phyloP scores from a whole-genome alignment of 1,140 invertebrate genomes.

The Centruroides sculpturatus region DNA sequence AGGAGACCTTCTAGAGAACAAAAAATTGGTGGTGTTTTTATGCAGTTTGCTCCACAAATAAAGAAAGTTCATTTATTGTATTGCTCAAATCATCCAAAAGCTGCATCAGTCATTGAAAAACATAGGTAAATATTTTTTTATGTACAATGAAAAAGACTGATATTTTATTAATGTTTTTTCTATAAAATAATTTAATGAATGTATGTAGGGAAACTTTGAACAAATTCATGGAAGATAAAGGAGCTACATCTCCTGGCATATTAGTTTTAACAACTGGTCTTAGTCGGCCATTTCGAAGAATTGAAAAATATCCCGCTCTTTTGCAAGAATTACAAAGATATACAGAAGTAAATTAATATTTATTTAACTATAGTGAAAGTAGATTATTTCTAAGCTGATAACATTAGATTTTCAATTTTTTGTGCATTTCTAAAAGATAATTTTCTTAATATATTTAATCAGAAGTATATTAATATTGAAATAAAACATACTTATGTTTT shows the following conservation, averaged over 20 bases:
- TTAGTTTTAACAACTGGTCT: constrained; percentile 79
- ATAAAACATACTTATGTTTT: too few relatives aligned
- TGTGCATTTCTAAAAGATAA: too few relatives aligned
- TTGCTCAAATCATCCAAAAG: constrained; percentile 80
- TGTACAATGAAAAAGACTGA: neutral
- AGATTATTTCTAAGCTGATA: neutral
- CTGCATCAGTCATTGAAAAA: constrained; percentile 78
- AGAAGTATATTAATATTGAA: too few relatives aligned
- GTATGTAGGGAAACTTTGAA: constrained; percentile 56
- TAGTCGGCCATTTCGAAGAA: constrained; percentile 82
- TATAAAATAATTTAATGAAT: neutral
- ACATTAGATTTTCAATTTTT: neutral
- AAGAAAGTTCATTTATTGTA: constrained; percentile 75
- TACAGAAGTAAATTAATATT: constrained; percentile 43
- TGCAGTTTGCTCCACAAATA: constrained; percentile 68
- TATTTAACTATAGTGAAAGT: neutral
- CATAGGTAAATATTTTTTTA: constrained; percentile 50
- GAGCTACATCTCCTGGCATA: constrained; percentile 55
- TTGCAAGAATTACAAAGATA: constrained; percentile 89
- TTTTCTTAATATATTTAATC: too few relatives aligned
- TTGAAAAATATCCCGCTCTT: constrained; percentile 76
- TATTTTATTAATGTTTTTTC: neutral
- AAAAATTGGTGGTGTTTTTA: constrained; percentile 77
- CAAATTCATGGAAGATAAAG: constrained; percentile 57
- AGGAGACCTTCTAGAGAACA: constrained; percentile 53